Evolutionary conservation across 2,888 invertebrate genomes (phyloP).

Genomic region (Polietes domitor): DNA sequence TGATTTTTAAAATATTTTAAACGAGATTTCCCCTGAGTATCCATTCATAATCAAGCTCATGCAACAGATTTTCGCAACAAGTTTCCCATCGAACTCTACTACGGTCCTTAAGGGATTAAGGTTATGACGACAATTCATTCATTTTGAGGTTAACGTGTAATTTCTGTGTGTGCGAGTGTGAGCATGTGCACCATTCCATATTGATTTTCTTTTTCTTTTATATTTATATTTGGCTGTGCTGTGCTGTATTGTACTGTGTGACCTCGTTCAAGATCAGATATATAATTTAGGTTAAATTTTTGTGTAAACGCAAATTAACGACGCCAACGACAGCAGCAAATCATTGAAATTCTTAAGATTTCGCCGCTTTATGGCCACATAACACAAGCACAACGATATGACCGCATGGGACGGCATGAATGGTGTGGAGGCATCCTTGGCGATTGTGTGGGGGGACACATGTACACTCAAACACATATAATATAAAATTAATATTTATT

Average conservation of each 20-base stretch:
- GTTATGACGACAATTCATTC: background rate
- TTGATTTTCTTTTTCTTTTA: slow-evolving; percentile 29
- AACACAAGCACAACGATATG: too few relatives aligned
- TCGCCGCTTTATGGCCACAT: background rate
- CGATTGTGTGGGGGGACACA: too few relatives aligned
- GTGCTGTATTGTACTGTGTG: slow-evolving; percentile 23
- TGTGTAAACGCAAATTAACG: slow-evolving; percentile 28
- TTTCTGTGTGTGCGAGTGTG: background rate
- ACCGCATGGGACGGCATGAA: too few relatives aligned
- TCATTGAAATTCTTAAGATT: background rate
- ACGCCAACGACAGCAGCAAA: background rate
- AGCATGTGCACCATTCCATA: background rate
- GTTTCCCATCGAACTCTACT: background rate
- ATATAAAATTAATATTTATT: too few relatives aligned
- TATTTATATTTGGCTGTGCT: slow-evolving; percentile 30
- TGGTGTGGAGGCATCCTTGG: too few relatives aligned
- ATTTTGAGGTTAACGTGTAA: slow-evolving; percentile 4
- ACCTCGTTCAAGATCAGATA: slow-evolving; percentile 62
- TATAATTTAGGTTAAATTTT: slow-evolving; percentile 50
- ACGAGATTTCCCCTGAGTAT: too few relatives aligned
- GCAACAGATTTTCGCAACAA: background rate
- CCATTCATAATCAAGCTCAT: too few relatives aligned
- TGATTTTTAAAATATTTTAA: too few relatives aligned
- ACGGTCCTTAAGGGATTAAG: slow-evolving; percentile 32
- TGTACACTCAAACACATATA: too few relatives aligned